Evolutionary conservation across 2,797 vertebrate genomes (phyloP), one percentile per base, ranked within the genome.

Genomic region (Spea hammondii): DNA sequence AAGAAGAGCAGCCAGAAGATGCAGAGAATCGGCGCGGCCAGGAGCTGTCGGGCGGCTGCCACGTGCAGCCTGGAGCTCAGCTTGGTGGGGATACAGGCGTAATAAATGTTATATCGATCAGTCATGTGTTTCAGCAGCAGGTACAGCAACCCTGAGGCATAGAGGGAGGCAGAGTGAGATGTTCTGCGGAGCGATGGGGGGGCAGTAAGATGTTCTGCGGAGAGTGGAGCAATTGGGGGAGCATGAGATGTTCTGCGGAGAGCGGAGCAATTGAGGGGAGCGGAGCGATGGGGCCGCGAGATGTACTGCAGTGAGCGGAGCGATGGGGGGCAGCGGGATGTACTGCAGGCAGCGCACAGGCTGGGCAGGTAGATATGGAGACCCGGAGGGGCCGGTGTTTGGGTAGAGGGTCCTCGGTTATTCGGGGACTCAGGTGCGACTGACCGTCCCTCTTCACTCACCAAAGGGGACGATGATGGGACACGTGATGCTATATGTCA

Each of bases 1-100:
- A 99, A 99, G 93, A 99, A 99, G 77, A 99, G 94, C 82, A 99
- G 93, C 97, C 97, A 99, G 90, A 98, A 96, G 83, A 98, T 92
- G 87, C 97, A 95, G 88, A 99, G 93, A 85, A 97, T 91, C 0
- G 97, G 96, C 0, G 96, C 96, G 44, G 96, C 89, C 55, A 95
- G 87, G 44, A 99, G 95, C 87, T 99, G 97, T 88, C 89, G 94
- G 86, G 96, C 89, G 4, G 96, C 97, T 0, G 96, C 96, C 0
- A 90, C 80, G 55, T 99, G 97, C 87, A 98, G 95, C 79, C 90
- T 92, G 85, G 96, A 95, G 84, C 90, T 99, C 81, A 99, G 93
- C 74, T 95, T 98, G 86, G 96, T 97, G 83, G 97, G 97, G 11
- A 96, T 89, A 4, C 95, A 99, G 79, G 97, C 95, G 0, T 98